phyloP scores from a whole-genome alignment of 2,113 vertebrate genomes.

The Leptocoma aspasia region DNA sequence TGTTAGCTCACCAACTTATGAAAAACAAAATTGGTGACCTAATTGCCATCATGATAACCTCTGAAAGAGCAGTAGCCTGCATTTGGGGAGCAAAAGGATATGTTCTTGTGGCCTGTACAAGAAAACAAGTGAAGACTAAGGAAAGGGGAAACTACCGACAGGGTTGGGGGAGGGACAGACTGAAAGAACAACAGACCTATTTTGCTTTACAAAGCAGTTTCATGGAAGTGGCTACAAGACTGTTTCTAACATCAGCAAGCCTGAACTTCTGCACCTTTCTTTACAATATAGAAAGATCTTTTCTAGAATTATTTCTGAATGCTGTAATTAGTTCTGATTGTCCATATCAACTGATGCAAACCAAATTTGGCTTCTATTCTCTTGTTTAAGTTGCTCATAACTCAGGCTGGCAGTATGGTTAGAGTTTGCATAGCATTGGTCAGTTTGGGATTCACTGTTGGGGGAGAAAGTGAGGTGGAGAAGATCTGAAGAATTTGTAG shows the following conservation, averaged over 20 bases:
- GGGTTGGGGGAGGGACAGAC: background rate
- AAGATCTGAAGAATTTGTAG: background rate
- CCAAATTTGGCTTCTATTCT: background rate
- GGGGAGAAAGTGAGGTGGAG: background rate
- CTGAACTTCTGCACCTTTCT: background rate
- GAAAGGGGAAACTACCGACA: background rate
- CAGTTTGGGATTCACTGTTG: background rate
- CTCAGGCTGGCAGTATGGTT: background rate
- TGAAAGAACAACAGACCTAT: background rate
- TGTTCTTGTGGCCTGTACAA: background rate
- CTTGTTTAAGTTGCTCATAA: background rate
- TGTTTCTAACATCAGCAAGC: background rate
- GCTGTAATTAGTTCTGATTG: background rate
- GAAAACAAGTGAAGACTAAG: background rate
- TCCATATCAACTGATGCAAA: background rate
- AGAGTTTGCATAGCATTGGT: background rate
- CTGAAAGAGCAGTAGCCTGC: background rate
- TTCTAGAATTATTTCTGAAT: background rate
- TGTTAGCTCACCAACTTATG: background rate
- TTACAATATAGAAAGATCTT: background rate
- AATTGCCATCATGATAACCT: background rate
- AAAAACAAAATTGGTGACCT: background rate
- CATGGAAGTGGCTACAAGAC: background rate
- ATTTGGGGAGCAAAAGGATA: background rate
- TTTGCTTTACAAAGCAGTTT: conserved; percentile 7